Evolutionary conservation across 1,140 invertebrate species (phyloP).

Genomic region (Lysiphlebus fabarum): DNA sequence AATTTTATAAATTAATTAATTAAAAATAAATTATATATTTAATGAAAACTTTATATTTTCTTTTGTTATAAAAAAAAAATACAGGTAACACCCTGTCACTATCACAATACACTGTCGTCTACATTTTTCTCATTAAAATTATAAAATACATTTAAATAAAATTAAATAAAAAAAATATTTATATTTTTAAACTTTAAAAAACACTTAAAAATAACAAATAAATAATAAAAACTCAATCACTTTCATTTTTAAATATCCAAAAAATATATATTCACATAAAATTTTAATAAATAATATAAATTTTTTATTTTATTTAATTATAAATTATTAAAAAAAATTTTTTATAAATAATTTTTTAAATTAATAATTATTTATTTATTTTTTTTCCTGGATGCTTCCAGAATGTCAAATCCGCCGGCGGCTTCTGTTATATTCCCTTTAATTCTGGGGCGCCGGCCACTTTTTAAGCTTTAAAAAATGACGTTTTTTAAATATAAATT

Average conservation of each 20-base stretch:
- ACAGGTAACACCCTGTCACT: slow-evolving; percentile 24
- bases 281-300: neutral
- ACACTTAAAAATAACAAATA: too few species aligned
- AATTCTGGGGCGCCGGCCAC: slow-evolving; percentile 47
- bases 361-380: too few species aligned
- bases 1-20: slow-evolving; percentile 3
- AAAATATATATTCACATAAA: too few species aligned
- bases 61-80: slow-evolving; percentile 6
- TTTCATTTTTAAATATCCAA: neutral
- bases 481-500: too few species aligned
- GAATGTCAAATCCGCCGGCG: slow-evolving; percentile 16
- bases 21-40: slow-evolving; percentile 4
- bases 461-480: slow-evolving; percentile 42
- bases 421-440: slow-evolving; percentile 50
- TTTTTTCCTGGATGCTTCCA: slow-evolving; percentile 7
- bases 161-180: too few species aligned
- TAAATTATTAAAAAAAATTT: too few species aligned
- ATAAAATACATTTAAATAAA: neutral
- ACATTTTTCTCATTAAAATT: slow-evolving; percentile 22
- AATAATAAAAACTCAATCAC: neutral
- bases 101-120: slow-evolving; percentile 10
- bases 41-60: neutral
- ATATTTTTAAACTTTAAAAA: too few species aligned
- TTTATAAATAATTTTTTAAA: too few species aligned
- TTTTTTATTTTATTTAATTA: neutral